Base-by-base conservation (phyloP, 2,797 vertebrate species). In the Clarias fuscus region DNA sequence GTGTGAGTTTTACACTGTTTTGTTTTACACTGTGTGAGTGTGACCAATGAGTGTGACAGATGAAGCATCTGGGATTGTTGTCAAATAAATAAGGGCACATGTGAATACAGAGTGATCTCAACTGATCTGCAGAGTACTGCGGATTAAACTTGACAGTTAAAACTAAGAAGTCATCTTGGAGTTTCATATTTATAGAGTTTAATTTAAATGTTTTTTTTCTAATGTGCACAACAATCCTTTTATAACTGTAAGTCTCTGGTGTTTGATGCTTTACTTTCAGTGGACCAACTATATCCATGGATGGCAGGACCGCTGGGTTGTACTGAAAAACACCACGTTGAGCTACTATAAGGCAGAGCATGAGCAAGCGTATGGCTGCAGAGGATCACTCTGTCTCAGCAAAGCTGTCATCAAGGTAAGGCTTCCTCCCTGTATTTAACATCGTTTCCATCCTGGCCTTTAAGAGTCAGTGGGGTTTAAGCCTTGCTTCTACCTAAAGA, bases 211-310 rank as follows among this genome's bases (percentile, higher is more conserved):
- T 33, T 61, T 24, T 13, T 24, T 78, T 61, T 14, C 43, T 59
- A 20, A 20, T 78, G 43, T 53, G 40, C 43, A 53, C 5, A 48
- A 43, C 8, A 43, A 14, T 24, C 11, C 40, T 73, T 33, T 77
- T 59, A 14, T 77, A 77, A 7, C 15, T 59, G 33, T 33, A 20
- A 33, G 10, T 27, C n/a, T 65, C 77, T 68, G 61, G 15, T 68
- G 81, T 58, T 27, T 75, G 24, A 1, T 43, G 13, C 76, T 87
- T 85, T 87, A 6, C 78, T 91, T 91, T 56, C 90, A 99, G 98
- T 99, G 98, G 98, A 99, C 98, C 89, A 99, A 99, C 91, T 99
- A 99, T 92, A 99, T 99, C 90, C 98, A 99, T 91, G 98, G 98
- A 3, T 99, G 98, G 98, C 98, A 99, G 92, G 97, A 99, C 93